Conservation (phyloP, 1,140 invertebrate species). For the Cecropterus lyciades region DNA sequence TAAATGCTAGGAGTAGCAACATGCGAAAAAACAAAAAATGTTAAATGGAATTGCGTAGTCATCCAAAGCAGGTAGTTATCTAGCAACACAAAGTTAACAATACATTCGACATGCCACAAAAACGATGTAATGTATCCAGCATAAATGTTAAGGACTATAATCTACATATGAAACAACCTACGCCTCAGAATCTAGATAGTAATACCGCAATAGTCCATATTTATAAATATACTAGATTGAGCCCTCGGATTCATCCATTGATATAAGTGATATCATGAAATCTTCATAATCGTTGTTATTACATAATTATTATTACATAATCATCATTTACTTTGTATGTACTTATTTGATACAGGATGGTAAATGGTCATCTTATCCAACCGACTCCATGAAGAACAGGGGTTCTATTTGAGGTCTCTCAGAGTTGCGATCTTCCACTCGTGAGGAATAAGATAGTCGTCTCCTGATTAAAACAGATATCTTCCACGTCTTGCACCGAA, state of each 20-base stretch:
- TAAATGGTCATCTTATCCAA: no score
- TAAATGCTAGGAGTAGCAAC: not conserved
- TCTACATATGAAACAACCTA: constrained; percentile 34
- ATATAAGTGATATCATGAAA: not conserved
- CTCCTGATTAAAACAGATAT: no score
- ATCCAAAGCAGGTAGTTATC: constrained; percentile 22
- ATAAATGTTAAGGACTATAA: constrained; percentile 36
- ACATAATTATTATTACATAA: no score
- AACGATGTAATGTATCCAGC: constrained; percentile 34
- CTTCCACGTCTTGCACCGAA: no score
- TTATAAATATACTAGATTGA: constrained; percentile 1
- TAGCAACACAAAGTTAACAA: constrained; percentile 28
- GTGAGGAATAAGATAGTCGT: no score
- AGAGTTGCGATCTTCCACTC: no score
- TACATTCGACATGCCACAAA: constrained; percentile 29
- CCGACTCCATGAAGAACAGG: no score
- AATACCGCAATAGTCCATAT: constrained; percentile 24
- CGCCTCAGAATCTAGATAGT: constrained; percentile 22
- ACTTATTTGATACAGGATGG: no score
- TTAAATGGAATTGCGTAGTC: constrained; percentile 3
- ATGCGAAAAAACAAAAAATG: not conserved
- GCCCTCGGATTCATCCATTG: not conserved
- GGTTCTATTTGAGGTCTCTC: no score
- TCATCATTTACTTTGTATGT: no score
- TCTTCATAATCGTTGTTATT: no score